A percentile compares a stretch with the other conserved stretches of the same genome.
Evolutionary conservation across 2,888 invertebrate genomes (phyloP).

Genomic region (Harpalus rubripes): DNA sequence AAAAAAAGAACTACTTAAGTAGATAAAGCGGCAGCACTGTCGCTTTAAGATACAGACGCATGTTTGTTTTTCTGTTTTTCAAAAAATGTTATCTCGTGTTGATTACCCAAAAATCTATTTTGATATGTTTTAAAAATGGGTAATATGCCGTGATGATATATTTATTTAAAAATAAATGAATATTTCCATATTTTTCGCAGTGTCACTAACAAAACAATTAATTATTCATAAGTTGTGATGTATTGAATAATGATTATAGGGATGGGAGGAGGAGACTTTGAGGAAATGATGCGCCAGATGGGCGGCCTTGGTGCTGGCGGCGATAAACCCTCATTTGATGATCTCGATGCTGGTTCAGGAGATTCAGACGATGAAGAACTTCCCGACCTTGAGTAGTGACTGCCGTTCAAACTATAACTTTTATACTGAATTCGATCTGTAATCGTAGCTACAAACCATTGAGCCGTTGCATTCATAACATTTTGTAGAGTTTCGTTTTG

Average conservation of each 20-base stretch:
- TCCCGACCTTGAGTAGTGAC: constrained; percentile 84
- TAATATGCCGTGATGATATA: no score
- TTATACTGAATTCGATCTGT: constrained; percentile 64
- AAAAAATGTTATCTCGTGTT: no score
- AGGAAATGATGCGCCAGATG: constrained; percentile 88
- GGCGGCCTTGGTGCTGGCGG: constrained; percentile 81
- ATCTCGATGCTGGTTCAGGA: constrained; percentile 79
- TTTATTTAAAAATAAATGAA: no score
- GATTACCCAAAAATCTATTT: no score
- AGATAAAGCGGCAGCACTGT: not conserved
- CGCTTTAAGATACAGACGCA: no score
- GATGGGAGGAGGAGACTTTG: constrained; percentile 80
- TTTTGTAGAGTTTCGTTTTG: constrained; percentile 48
- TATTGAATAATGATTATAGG: constrained; percentile 69
- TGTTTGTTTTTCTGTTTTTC: no score
- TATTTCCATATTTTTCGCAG: no score
- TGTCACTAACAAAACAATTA: not conserved
- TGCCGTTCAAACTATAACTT: constrained; percentile 57
- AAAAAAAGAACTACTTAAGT: not conserved
- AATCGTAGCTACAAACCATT: constrained; percentile 51
- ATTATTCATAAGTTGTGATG: not conserved
- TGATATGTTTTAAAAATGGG: no score
- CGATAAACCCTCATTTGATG: constrained; percentile 86
- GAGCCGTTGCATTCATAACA: constrained; percentile 64
- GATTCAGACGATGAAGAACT: constrained; percentile 91